Evolutionary conservation across 2,113 vertebrate genomes (phyloP), one percentile per base, ranked within the genome.

Genomic region (Plectropomus leopardus): DNA sequence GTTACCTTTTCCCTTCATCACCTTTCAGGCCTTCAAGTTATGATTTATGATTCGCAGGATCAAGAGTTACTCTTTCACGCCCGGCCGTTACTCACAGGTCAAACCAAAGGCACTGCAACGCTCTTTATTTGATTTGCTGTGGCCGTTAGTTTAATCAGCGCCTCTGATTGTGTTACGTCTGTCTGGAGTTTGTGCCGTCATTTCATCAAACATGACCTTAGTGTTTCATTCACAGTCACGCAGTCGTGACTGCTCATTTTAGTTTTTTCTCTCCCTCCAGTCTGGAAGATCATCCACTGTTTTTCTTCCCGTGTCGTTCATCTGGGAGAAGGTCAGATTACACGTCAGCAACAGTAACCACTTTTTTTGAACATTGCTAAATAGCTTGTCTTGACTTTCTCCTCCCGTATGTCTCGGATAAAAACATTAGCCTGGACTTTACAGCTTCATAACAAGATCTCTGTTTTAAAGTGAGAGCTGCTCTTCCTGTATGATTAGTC

Each of bases 111-210:
- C 26, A 24, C 47, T 23, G 53, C 67, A 45, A 4, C 28, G 0
- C 8, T 70, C 53, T 54, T 74, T 28, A 85, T 78, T 76, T 51
- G 24, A 76, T 83, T 85, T 50, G 40, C 17, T 4, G 1, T 73
- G 6, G 0, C 58, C 54, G 13, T 19, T 50, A 55, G 50, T 82
- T 72, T 74, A 81, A 87, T 60, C 67, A 42, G 58, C 15, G 16
- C 65, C 48, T 54, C 76, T 86, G 72, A 88, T 74, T 77, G 80
- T 5, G 68, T 86, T 80, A 79, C 8, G 32, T n/a, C n/a, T 28
- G 75, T 80, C 75, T 68, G 63, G 7, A 34, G 32, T 19, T 10
- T 63, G 64, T 64, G 42, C 7, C 7, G 36, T 48, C 30, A 2
- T 32, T 45, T 26, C 11, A 14, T 61, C 32, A 51, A 55, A 16